phyloP scores from a whole-genome alignment of 2,888 invertebrate species.

The Pachymerium ferrugineum region DNA sequence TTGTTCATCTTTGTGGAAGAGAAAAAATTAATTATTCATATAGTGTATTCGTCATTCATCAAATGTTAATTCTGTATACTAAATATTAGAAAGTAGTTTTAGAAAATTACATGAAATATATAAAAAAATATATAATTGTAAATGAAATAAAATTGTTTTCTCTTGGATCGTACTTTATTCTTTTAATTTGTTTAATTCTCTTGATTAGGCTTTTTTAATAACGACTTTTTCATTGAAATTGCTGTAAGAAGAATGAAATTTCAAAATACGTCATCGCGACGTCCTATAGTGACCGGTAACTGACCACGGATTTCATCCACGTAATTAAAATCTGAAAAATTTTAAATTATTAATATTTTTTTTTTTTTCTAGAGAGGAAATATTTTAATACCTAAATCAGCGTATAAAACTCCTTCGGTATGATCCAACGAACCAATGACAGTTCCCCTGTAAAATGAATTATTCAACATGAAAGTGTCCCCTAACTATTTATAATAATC shows the following conservation, averaged over 20 bases:
- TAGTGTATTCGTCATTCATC: no score
- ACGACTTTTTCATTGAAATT: not conserved
- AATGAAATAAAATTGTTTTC: not conserved
- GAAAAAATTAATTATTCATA: not conserved
- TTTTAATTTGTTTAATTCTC: not conserved
- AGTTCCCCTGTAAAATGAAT: constrained; percentile 55
- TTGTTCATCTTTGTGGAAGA: not conserved
- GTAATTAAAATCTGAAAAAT: constrained; percentile 61
- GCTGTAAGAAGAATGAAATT: no score
- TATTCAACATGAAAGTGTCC: not conserved
- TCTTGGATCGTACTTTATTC: not conserved
- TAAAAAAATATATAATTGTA: not conserved
- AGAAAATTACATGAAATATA: not conserved
- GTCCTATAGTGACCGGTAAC: constrained; percentile 61
- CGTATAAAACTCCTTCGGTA: constrained; percentile 63
- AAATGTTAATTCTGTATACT: not conserved
- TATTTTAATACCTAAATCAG: constrained; percentile 68
- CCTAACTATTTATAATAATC: not conserved
- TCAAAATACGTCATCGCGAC: not conserved
- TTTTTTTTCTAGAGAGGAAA: not conserved
- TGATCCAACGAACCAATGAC: constrained; percentile 65
- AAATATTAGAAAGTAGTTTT: not conserved
- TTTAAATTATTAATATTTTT: not conserved
- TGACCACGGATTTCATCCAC: constrained; percentile 72
- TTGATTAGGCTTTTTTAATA: not conserved